Evolutionary conservation across 2,797 vertebrate genomes (phyloP).

Genomic region (Chaetophractus vellerosus): DNA sequence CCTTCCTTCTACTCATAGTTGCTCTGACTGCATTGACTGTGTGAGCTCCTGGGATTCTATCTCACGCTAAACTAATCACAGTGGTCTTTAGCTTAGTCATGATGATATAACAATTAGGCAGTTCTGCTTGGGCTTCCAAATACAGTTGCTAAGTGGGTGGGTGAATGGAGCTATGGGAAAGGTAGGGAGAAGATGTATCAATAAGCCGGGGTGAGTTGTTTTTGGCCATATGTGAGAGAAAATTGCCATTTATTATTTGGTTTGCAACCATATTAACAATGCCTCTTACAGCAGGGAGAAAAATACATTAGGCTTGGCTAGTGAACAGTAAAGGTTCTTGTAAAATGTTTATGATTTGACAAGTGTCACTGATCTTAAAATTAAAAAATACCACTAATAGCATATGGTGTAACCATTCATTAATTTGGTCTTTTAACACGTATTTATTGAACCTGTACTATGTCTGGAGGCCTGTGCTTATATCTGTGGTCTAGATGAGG

Average conservation of each 20-base stretch:
- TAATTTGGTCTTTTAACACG: not conserved
- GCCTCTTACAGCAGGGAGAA: not conserved
- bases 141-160: not conserved
- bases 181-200: not conserved
- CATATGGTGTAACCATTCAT: not conserved
- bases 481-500: not conserved
- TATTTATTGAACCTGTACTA: not conserved
- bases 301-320: not conserved
- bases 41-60: constrained; percentile 62
- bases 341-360: not conserved
- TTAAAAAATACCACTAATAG: not conserved
- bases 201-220: not conserved
- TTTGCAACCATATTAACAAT: constrained; percentile 2
- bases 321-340: not conserved
- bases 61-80: constrained; percentile 68
- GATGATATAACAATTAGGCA: constrained; percentile 31
- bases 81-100: constrained; percentile 63
- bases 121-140: constrained; percentile 59
- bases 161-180: not conserved
- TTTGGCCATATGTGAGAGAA: not conserved
- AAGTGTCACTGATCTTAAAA: constrained; percentile 27
- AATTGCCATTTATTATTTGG: not conserved
- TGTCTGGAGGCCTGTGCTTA: not conserved
- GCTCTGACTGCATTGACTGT: constrained; percentile 44
- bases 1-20: not conserved